Percentiles rank a stretch among this genome's conserved stretches.
Conservation (phyloP, 2,113 vertebrate species). For the Romanogobio albipinnatus region DNA sequence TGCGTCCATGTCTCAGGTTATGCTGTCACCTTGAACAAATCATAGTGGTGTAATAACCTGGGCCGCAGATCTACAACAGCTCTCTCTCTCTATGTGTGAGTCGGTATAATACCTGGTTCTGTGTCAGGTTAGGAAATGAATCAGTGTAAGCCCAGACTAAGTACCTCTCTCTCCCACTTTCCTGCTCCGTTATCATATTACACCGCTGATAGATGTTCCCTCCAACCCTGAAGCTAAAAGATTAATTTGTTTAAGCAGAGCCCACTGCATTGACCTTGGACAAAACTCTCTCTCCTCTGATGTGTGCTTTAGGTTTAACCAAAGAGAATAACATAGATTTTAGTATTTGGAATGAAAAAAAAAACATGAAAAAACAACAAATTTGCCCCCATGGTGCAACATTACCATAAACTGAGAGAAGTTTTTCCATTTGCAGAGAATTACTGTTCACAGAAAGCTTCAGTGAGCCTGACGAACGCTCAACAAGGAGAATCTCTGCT, state of each 20-base stretch:
- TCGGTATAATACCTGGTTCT: constrained; percentile 50
- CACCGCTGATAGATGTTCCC: constrained; percentile 68
- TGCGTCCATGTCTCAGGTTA: not conserved
- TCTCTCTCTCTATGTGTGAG: not conserved
- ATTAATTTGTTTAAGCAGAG: constrained; percentile 75
- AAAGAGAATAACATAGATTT: not conserved
- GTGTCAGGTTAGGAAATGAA: constrained; percentile 68
- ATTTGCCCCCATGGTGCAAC: not conserved
- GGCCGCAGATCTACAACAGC: constrained; percentile 27
- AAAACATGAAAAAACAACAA: not conserved
- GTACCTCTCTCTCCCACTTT: constrained; percentile 60
- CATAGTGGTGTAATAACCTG: constrained; percentile 26
- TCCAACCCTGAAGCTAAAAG: constrained; percentile 68
- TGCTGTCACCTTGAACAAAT: constrained; percentile 38
- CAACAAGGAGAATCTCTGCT: not conserved
- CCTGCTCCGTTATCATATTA: constrained; percentile 70
- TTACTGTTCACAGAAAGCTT: constrained; percentile 13
- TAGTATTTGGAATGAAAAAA: not conserved
- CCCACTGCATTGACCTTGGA: constrained; percentile 70
- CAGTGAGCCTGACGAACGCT: not conserved
- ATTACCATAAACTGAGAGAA: constrained; percentile 10
- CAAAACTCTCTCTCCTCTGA: constrained; percentile 14
- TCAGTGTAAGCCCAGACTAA: constrained; percentile 56
- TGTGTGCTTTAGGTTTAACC: not conserved
- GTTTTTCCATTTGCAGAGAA: constrained; percentile 6